Percentiles rank a stretch among this genome's conserved stretches.
These are phyloP conservation scores for Leptopilina syphax DNA, from an alignment of 2,888 invertebrate species.

Conservation along the genomic window DNA sequence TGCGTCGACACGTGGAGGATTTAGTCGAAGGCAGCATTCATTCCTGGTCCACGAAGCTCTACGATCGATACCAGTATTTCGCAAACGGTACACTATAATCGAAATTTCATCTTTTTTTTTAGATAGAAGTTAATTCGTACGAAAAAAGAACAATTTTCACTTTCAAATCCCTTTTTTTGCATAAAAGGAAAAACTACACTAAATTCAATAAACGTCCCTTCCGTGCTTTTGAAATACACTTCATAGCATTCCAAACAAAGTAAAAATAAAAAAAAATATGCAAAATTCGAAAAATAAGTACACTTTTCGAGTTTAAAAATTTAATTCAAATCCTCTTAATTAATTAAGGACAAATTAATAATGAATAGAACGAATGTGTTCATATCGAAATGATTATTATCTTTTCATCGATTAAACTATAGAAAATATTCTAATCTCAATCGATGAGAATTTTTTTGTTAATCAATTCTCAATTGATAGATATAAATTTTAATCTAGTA, in stretches of 20 bases:
- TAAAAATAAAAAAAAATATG: neutral
- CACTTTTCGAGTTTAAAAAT: neutral
- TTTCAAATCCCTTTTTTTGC: conserved; percentile 7
- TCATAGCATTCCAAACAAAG: conserved; percentile 55
- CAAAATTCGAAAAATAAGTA: neutral
- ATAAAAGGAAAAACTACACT: conserved; percentile 32
- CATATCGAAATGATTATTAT: conserved; percentile 14
- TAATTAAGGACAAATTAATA: neutral
- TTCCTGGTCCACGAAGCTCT: conserved; percentile 97
- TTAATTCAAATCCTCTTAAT: conserved; percentile 2
- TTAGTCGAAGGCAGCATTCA: conserved; percentile 96
- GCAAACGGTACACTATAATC: conserved; percentile 95
- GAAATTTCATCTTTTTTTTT: conserved; percentile 12
- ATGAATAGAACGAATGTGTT: conserved; percentile 25
- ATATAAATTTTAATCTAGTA: neutral
- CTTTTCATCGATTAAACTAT: conserved; percentile 7
- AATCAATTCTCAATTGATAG: no score
- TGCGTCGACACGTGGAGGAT: conserved; percentile 93
- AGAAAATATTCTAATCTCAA: neutral
- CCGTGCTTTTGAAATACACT: conserved; percentile 49
- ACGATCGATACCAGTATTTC: conserved; percentile 99
- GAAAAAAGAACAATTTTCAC: conserved; percentile 9
- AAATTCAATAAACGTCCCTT: conserved; percentile 53
- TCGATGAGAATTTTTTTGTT: no score
- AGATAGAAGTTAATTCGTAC: conserved; percentile 31